Conservation (phyloP, 2,888 invertebrate species). For the Pammene aurita region DNA sequence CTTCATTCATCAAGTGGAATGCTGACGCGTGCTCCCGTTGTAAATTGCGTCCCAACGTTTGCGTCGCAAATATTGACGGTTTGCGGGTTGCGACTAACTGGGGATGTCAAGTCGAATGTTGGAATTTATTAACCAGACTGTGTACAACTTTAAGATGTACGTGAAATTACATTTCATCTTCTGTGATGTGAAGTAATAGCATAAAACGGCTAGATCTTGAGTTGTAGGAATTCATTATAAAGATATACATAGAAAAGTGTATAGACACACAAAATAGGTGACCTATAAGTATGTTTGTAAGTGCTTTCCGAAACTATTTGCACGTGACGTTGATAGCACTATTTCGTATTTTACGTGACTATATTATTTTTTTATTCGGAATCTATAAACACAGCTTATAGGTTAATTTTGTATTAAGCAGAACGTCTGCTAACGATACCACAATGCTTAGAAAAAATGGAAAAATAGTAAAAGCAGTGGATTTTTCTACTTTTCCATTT, state of each 20-base stretch:
- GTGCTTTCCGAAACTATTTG: no score
- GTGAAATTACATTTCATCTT: neutral
- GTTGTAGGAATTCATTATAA: no score
- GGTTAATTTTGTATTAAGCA: no score
- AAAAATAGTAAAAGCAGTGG: no score
- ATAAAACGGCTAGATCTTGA: no score
- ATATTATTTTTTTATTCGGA: neutral
- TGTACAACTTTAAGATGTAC: neutral
- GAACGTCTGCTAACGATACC: no score
- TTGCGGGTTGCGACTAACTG: constrained; percentile 18
- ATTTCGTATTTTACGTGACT: neutral
- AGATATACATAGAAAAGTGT: no score
- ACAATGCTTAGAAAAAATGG: no score
- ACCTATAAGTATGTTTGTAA: no score
- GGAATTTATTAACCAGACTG: constrained; percentile 6
- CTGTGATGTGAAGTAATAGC: neutral
- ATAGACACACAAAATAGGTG: no score
- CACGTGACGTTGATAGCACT: neutral
- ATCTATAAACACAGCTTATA: no score
- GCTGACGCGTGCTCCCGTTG: constrained; percentile 24
- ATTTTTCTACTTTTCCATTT: no score
- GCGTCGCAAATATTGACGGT: constrained; percentile 33
- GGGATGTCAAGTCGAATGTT: constrained; percentile 20
- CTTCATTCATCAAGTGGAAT: constrained; percentile 32
- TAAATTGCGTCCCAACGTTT: constrained; percentile 32